phyloP scores from a whole-genome alignment of 2,113 vertebrate species.

The Microtus pennsylvanicus region DNA sequence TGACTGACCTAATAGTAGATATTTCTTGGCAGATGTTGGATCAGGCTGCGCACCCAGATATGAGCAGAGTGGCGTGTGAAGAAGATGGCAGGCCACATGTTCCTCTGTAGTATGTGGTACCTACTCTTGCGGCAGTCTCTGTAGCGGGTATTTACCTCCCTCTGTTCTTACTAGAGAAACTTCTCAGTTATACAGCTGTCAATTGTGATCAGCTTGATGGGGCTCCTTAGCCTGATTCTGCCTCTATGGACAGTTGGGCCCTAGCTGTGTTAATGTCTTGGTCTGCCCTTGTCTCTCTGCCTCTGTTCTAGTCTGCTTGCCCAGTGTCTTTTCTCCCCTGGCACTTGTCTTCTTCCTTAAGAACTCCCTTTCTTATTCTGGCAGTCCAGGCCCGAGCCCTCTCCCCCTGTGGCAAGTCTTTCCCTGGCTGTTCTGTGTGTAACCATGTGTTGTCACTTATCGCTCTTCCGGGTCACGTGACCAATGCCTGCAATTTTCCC shows the following conservation, averaged over 20 bases:
- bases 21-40: not conserved
- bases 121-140: not conserved
- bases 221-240: not conserved
- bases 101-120: no score
- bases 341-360: not conserved
- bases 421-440: not conserved
- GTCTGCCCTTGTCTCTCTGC: not conserved
- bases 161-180: not conserved
- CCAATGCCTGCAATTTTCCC: not conserved
- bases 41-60: not conserved
- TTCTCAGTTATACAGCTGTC: not conserved
- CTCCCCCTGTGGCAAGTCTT: not conserved
- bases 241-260: not conserved
- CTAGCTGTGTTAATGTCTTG: not conserved
- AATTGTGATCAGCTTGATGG: not conserved
- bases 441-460: not conserved
- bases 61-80: no score
- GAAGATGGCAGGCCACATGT: fast-evolving
- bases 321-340: not conserved
- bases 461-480: not conserved
- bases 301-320: not conserved
- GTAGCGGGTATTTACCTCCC: not conserved
- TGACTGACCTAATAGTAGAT: not conserved
- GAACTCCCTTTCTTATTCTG: not conserved
- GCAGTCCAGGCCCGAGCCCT: not conserved